Evolutionary conservation across 2,113 vertebrate species (phyloP).

Genomic region (Ursus arctos): DNA sequence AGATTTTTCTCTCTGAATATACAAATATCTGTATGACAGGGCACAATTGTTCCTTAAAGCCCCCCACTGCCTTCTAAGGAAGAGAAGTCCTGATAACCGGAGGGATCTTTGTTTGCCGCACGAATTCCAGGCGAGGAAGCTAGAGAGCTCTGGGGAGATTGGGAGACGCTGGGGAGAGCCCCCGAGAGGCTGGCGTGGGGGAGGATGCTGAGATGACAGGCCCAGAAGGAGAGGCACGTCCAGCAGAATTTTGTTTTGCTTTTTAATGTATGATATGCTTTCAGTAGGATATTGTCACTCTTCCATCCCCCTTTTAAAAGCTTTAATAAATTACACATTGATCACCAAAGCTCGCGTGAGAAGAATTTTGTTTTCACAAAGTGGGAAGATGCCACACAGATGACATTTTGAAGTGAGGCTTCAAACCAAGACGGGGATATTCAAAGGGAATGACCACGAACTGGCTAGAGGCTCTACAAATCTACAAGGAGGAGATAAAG

Average conservation of each 20-base stretch:
- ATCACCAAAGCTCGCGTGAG: neutral
- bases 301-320: neutral
- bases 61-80: constrained; percentile 1
- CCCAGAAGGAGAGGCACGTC: neutral
- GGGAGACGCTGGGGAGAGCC: neutral
- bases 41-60: neutral
- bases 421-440: neutral
- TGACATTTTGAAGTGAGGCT: neutral
- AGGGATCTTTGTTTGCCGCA: neutral
- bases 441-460: neutral
- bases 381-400: neutral
- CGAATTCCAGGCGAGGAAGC: neutral
- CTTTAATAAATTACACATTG: neutral
- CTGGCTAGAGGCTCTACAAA: neutral
- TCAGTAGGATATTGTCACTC: neutral
- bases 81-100: neutral
- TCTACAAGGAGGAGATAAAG: neutral
- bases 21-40: neutral
- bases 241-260: neutral
- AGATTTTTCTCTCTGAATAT: constrained; percentile 31
- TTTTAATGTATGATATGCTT: neutral
- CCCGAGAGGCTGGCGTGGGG: neutral
- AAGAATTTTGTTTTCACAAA: neutral
- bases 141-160: neutral
- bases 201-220: neutral